Evolutionary conservation across 2,888 invertebrate genomes (phyloP).

Genomic region (Oligia latruncula): DNA sequence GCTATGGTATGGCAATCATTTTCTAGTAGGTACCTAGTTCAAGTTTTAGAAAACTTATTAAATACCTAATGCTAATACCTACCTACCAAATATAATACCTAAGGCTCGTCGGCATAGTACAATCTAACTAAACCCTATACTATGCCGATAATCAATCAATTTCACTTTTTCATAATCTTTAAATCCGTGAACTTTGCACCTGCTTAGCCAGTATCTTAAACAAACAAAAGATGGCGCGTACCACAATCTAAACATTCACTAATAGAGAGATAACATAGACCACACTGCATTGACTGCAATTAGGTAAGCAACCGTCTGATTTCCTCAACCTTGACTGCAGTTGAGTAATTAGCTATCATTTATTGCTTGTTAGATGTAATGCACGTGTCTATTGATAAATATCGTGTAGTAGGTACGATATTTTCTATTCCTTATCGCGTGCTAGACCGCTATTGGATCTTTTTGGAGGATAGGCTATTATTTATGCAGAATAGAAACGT

Average conservation of each 20-base stretch:
- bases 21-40: neutral
- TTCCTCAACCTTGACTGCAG: slow-evolving; percentile 64
- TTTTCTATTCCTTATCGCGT: slow-evolving; percentile 46
- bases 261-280: slow-evolving; percentile 49
- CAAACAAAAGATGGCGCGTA: slow-evolving; percentile 15
- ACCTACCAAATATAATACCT: neutral
- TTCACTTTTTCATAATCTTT: slow-evolving; percentile 16
- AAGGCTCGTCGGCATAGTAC: neutral
- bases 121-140: neutral
- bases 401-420: slow-evolving; percentile 19
- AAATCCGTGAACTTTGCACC: slow-evolving; percentile 35
- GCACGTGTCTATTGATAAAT: slow-evolving; percentile 45
- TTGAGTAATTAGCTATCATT: slow-evolving; percentile 58
- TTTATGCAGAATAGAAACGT: neutral
- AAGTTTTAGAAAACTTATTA: neutral
- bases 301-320: slow-evolving; percentile 58
- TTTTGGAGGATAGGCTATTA: slow-evolving; percentile 7
- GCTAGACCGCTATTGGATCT: slow-evolving; percentile 5
- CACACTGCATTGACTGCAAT: slow-evolving; percentile 47
- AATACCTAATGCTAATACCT: neutral
- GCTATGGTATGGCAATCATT: neutral
- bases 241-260: slow-evolving; percentile 17
- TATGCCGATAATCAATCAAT: neutral
- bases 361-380: slow-evolving; percentile 50
- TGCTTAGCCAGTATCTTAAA: slow-evolving; percentile 15